Evolutionary conservation across 2,888 invertebrate species (phyloP), one percentile per base, ranked within the genome.

Genomic region (Cryptosula pallasiana): DNA sequence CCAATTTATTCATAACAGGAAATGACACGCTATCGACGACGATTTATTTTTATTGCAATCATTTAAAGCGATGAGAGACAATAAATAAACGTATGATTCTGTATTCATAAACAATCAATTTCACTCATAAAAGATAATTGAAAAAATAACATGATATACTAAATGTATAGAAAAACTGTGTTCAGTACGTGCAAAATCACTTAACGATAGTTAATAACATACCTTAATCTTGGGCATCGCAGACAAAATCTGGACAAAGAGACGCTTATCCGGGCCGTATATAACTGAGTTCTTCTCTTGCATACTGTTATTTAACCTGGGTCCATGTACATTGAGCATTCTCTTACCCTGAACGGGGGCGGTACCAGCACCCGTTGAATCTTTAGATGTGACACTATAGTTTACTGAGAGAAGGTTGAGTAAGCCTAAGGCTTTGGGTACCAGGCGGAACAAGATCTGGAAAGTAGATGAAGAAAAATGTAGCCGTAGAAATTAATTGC

Each of bases 211-310:
- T 13, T 23, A 23, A 57, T 57, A 23, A 57, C 57, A 57, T 85
- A 91, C 92, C 88, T 92, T 91, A 79, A 95, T 86, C 79, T 91
- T 90, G 0, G 95, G 94, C 75, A 93, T 90, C 76, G 90, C 89
- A 20, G 92, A 90, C 69, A 91, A 89, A 71, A 95, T 88, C 75
- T 88, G 89, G 72, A 94, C 89, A 76, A 90, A 82, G 71, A 95
- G 87, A 75, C 92, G 88, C 76, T 89, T 89, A 81, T 92, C 91
- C 23, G 86, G 85, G 9, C 87, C 88, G 76, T 89, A 88, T 73
- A 87, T 78, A 73, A 86, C 84, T 58, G 82, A 81, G 13, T 84
- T 84, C 36, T 86, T 84, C 73, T 87, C 88, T 73, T 87, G 87
- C 74, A 88, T 87, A 20, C 85, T 84, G 69, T 75, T 77, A 78